Evolutionary conservation across 2,797 vertebrate genomes (phyloP), one percentile per base, ranked within the genome.

Genomic region (Trachurus trachurus): DNA sequence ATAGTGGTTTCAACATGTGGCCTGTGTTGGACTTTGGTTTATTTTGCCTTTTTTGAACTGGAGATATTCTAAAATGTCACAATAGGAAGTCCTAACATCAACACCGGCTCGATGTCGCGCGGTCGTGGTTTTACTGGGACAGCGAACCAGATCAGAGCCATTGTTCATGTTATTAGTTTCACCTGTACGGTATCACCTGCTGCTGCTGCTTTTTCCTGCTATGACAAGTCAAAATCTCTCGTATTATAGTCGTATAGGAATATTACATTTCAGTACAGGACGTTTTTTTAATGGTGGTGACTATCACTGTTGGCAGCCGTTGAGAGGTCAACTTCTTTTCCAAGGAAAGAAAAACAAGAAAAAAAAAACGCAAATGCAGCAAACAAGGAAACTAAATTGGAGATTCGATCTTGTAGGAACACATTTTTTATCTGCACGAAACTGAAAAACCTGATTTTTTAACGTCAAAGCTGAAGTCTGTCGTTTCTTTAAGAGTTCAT

Each of bases 111-210:
- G 17, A 49, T 68, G 65, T 54, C 66, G 0, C 31, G 34, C 49
- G 56, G 73, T 54, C 65, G 54, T 5, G 57, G 57, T 58, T 45
- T 45, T 52, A 61, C 19, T 22, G 73, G 65, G 52, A 67, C 40
- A 53, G 47, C 42, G 62, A 52, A 61, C 52, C 39, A 67, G 49
- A 60, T 45, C 17, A 17, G 47, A 37, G 47, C 39, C 73, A 45
- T 22, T 37, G 34, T 68, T 63, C 50, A 10, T 50, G 44, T 64
- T 64, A 68, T 68, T 56, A 34, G 65, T 56, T 54, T 68, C 73
- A 60, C 54, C 40, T 68, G 49, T 26, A 26, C 26, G 1, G 31
- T 5, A 34, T 34, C 31, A 34, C 31, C 31, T 34, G 31, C n/a
- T 34, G 31, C 31, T 34, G 31, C 31, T 75, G 49, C 64, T 26